Conservation (phyloP, 1,140 invertebrate genomes). For the Diplogasteroides magnus region DNA sequence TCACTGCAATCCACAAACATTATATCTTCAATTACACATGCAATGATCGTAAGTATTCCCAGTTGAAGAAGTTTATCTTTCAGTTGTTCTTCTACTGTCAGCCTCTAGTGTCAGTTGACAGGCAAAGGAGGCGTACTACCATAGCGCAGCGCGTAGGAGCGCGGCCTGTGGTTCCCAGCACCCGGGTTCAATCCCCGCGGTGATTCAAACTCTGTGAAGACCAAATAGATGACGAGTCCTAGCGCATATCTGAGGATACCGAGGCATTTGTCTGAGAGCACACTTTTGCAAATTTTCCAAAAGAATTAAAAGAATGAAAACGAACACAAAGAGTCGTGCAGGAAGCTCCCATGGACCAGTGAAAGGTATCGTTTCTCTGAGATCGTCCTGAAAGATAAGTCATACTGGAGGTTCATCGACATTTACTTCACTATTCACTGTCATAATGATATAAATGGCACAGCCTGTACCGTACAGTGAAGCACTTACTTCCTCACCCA, state of each 20-base stretch:
- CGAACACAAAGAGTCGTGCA: not conserved
- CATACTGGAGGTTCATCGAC: too few species aligned
- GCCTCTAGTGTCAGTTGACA: too few species aligned
- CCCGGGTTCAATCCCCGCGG: not conserved
- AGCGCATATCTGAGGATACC: not conserved
- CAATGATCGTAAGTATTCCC: too few species aligned
- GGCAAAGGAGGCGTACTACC: not conserved
- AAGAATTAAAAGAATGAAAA: not conserved
- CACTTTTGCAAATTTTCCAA: not conserved
- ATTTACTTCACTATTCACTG: too few species aligned
- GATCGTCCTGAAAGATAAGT: too few species aligned
- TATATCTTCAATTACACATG: not conserved
- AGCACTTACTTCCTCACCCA: too few species aligned
- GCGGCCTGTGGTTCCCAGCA: not conserved
- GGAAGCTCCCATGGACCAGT: not conserved
- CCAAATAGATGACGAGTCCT: not conserved
- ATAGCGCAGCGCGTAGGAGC: not conserved
- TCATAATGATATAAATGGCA: too few species aligned
- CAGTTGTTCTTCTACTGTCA: too few species aligned
- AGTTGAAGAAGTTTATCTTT: too few species aligned
- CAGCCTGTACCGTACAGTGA: too few species aligned
- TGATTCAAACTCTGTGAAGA: not conserved
- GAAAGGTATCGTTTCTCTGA: not conserved
- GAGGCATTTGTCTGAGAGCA: conserved; percentile 1
- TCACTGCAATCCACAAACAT: not conserved